A percentile compares a stretch with the other conserved stretches of the same genome.
Conservation (phyloP, 2,888 invertebrate species). For the Clusia tigrina region DNA sequence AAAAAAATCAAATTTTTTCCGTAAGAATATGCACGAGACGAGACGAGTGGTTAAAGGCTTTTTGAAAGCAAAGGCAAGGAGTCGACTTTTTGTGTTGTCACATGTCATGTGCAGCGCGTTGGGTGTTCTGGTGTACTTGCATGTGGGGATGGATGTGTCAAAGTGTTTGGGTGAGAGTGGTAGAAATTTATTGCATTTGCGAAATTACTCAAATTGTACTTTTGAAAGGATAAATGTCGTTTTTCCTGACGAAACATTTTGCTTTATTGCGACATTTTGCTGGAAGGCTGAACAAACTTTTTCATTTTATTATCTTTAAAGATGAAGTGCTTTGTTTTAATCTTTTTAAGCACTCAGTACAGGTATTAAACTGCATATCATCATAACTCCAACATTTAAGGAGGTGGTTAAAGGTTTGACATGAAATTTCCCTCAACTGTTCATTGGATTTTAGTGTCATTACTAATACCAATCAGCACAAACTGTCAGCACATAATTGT, state of each 20-base stretch:
- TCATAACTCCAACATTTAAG: too few species aligned
- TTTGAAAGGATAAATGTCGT: not conserved
- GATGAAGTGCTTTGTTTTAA: too few species aligned
- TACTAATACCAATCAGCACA: too few species aligned
- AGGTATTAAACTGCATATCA: too few species aligned
- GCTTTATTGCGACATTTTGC: not conserved
- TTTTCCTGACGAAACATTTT: not conserved
- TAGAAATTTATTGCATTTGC: constrained; percentile 7
- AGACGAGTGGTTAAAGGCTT: constrained; percentile 6
- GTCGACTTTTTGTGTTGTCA: not conserved
- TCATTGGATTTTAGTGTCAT: too few species aligned
- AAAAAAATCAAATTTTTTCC: not conserved
- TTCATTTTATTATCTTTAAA: too few species aligned
- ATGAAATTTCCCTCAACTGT: too few species aligned
- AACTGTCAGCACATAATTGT: too few species aligned
- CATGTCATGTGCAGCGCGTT: constrained; percentile 5
- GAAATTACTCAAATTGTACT: not conserved
- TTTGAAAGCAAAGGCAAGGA: not conserved
- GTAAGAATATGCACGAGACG: not conserved
- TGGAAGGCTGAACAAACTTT: too few species aligned
- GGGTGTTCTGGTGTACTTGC: not conserved
- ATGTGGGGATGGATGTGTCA: not conserved
- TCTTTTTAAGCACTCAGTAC: too few species aligned
- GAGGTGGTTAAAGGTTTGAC: too few species aligned
- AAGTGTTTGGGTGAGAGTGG: not conserved